Evolutionary conservation across 1,140 invertebrate genomes (phyloP).

Genomic region (Vanessa atalanta): DNA sequence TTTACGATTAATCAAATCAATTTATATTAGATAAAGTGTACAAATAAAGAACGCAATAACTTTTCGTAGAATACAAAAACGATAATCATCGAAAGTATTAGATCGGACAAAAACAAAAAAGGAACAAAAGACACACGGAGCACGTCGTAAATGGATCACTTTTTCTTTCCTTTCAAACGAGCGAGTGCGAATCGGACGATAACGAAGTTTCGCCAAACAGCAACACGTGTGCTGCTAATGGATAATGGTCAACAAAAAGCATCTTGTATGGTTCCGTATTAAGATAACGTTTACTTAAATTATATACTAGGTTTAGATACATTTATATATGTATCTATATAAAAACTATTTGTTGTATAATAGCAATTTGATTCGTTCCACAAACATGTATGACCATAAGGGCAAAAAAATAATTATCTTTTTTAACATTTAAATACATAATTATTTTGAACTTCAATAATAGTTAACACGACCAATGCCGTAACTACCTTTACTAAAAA

Average conservation of each 20-base stretch:
- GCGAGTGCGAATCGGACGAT: slow-evolving; percentile 2
- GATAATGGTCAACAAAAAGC: slow-evolving; percentile 13
- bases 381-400: too few relatives aligned
- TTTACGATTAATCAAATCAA: too few relatives aligned
- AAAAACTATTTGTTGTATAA: too few relatives aligned
- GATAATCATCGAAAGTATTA: neutral
- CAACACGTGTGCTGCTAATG: slow-evolving; percentile 3
- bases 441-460: too few relatives aligned
- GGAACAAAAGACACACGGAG: neutral
- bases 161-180: slow-evolving; percentile 8
- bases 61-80: neutral
- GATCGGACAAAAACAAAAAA: neutral
- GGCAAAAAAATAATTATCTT: too few relatives aligned
- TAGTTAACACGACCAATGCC: too few relatives aligned
- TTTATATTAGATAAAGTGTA: neutral
- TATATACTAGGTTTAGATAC: too few relatives aligned
- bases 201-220: slow-evolving; percentile 7
- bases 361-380: too few relatives aligned
- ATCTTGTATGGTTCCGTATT: neutral
- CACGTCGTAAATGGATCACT: slow-evolving; percentile 12
- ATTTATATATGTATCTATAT: too few relatives aligned
- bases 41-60: neutral
- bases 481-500: too few relatives aligned
- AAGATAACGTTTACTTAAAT: neutral
- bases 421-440: too few relatives aligned